Evolutionary conservation across 1,140 invertebrate genomes (phyloP), one percentile per base, ranked within the genome.

Genomic region (Belonocnema kinseyi): DNA sequence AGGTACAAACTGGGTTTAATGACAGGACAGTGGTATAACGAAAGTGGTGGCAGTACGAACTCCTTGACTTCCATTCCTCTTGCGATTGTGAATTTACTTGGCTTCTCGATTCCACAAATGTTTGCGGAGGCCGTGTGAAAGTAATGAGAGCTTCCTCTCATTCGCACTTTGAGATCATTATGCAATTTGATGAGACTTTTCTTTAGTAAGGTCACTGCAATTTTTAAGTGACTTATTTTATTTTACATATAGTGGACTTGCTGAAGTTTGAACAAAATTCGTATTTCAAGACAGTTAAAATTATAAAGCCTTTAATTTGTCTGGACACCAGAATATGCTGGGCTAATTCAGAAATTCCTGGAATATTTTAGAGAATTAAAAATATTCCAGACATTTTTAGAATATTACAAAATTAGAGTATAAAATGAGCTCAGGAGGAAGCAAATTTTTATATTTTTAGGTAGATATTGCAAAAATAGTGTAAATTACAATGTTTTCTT

Each of bases 61-160:
- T 61, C 61, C 74, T 75, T 51, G 72, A 80, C 80, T 79, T 83
- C 75, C 76, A 80, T 80, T 79, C 78, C 26, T 66, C 61, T 46
- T 10, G 26, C 61, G 61, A 66, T 66, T 66, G 77, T 73, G 75
- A 80, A 79, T 75, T 73, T 75, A 77, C 73, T 74, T 78, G 54
- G 80, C 80, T 83, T 85, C 85, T 85, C 83, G 81, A 83, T 84
- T 81, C 79, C 76, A 83, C 75, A 78, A 79, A 85, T 82, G 83
- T 82, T 84, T 80, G 77, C 76, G 81, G 84, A 80, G 83, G 83
- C 82, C 83, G 82, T 86, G 85, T 86, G 85, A 86, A 86, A 86
- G 85, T 85, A 83, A 86, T 83, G 78, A 79, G 81, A 74, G 81
- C 78, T 82, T 80, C 81, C 76, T 80, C 78, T 52, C 74, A 77